These are phyloP conservation scores for Aphidoletes aphidimyza DNA, from an alignment of 2,888 invertebrate genomes.

Conservation along the genomic window DNA sequence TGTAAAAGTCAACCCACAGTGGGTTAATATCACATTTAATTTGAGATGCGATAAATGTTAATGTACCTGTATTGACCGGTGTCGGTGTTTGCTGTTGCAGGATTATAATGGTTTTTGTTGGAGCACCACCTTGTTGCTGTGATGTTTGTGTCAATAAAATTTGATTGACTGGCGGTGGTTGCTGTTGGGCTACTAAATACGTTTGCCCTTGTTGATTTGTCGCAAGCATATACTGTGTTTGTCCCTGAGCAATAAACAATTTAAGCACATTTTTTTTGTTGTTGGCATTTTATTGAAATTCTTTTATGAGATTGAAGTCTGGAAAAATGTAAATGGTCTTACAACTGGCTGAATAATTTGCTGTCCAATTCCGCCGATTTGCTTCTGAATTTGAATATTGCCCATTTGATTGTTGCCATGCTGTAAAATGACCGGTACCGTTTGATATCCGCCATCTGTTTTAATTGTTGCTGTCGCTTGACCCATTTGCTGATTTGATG, in stretches of 20 bases:
- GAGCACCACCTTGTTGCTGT: constrained; percentile 74
- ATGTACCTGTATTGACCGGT: constrained; percentile 60
- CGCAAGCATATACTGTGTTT: constrained; percentile 65
- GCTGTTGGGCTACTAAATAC: constrained; percentile 75
- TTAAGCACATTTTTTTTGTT: neutral
- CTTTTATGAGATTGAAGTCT: constrained; percentile 56
- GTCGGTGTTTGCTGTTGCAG: constrained; percentile 68
- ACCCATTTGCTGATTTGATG: constrained; percentile 53
- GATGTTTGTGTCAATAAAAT: constrained; percentile 75
- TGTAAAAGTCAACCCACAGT: no score
- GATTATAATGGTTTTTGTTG: constrained; percentile 77
- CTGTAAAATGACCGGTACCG: constrained; percentile 63
- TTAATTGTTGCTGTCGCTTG: constrained; percentile 63
- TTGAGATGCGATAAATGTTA: no score
- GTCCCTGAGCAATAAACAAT: constrained; percentile 60
- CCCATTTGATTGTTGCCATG: constrained; percentile 55
- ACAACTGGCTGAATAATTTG: constrained; percentile 54
- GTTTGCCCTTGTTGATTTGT: constrained; percentile 70
- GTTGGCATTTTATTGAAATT: constrained; percentile 64
- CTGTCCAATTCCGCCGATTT: constrained; percentile 58
- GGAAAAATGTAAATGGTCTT: no score
- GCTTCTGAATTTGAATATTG: constrained; percentile 60
- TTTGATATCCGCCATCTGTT: constrained; percentile 65
- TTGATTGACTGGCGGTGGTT: constrained; percentile 69
- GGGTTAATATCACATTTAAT: no score